Base-by-base conservation (phyloP, 2,797 vertebrate species). In the Nannoperca obscura region DNA sequence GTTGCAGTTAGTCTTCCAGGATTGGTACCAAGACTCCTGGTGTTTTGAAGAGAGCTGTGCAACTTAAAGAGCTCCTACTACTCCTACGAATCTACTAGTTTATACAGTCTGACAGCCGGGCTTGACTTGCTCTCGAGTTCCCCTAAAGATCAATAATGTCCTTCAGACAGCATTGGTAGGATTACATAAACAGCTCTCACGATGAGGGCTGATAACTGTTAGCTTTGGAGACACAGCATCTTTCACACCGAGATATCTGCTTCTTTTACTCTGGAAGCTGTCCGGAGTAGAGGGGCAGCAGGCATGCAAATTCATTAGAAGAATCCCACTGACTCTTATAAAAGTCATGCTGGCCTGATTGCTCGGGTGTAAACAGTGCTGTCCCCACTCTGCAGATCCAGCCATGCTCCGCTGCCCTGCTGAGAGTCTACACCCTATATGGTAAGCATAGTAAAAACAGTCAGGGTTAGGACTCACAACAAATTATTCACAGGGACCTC, bases 121-220 rank as follows among this genome's bases (percentile, higher is more conserved):
- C 88, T 89, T 60, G 84, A 87, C 90, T 94, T 90, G 87, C 93
- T 93, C 90, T 94, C 92, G 92, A 93, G 86, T 92, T 93, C 89
- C 94, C 89, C 89, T 89, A 82, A 92, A 94, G 92, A 96, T 95
- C 96, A 95, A 94, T 95, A 96, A 95, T 88, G 93, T 95, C 90
- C 93, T 83, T 77, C 90, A 95, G 95, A 96, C 60, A 36, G 88
- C 82, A 69, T 34, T 17, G 86, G 89, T 93, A 88, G 93, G 95
- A 95, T 96, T 94, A 94, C 90, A 96, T 95, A 96, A 97, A 96
- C 96, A 96, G 91, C 89, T 95, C 83, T 92, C 87, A 87, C 89
- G 90, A 93, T 91, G 89, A 93, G 89, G 89, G 91, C 76, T 85
- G 86, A 86, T 71, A 83, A 76, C 86, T 91, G 87, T 7, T 86